phyloP scores from a whole-genome alignment of 2,113 vertebrate species.

The Lepus americanus region DNA sequence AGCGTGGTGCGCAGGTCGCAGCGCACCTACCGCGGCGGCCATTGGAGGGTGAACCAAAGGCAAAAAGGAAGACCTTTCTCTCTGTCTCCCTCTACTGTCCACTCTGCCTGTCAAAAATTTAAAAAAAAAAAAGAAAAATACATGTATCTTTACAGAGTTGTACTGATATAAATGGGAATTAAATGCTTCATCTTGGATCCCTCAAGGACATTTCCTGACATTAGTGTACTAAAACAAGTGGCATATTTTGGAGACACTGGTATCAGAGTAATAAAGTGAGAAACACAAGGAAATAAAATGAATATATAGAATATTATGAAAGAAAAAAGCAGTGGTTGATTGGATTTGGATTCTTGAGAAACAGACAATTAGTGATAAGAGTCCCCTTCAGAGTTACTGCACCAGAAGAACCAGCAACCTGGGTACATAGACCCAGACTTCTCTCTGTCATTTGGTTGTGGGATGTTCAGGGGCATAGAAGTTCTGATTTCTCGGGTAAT shows the following conservation, averaged over 20 bases:
- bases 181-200: neutral
- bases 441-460: neutral
- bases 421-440: neutral
- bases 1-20: no score
- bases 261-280: neutral
- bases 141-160: neutral
- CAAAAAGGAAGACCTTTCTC: no score
- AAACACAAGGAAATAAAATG: neutral
- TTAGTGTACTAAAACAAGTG: neutral
- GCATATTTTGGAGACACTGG: neutral
- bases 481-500: neutral
- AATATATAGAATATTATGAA: neutral
- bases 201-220: neutral
- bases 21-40: no score
- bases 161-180: neutral
- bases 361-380: neutral
- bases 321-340: neutral
- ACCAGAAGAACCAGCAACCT: neutral
- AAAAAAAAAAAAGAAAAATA: no score
- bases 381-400: neutral
- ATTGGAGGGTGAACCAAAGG: no score
- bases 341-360: neutral
- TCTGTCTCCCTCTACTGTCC: no score
- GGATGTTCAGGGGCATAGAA: neutral
- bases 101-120: no score